These are phyloP conservation scores for Diaperis boleti DNA, from an alignment of 2,888 invertebrate species.

Conservation along the genomic window DNA sequence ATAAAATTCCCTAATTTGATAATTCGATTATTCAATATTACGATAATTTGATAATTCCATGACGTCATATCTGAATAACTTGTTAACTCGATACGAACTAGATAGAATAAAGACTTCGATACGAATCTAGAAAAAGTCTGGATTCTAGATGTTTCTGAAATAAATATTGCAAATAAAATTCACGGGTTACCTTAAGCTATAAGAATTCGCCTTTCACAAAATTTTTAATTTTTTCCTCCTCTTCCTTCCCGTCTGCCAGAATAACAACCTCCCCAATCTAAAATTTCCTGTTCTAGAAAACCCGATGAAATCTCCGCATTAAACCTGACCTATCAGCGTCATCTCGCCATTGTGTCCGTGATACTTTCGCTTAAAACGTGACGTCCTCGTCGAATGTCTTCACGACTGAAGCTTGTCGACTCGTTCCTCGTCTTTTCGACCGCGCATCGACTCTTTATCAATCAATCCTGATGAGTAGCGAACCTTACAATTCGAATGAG, in stretches of 20 bases:
- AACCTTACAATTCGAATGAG: conserved; percentile 24
- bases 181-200: too few relatives aligned
- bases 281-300: conserved; percentile 26
- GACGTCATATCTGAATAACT: too few relatives aligned
- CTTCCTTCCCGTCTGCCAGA: conserved; percentile 16
- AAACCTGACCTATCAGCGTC: conserved; percentile 37
- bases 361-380: conserved; percentile 33
- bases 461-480: conserved; percentile 36
- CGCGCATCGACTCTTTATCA: conserved; percentile 35
- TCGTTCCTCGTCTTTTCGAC: conserved; percentile 29
- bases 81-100: too few relatives aligned
- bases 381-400: conserved; percentile 30
- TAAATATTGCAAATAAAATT: too few relatives aligned
- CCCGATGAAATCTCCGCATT: conserved; percentile 30
- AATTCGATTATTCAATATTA: too few relatives aligned
- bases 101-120: too few relatives aligned
- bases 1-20: too few relatives aligned
- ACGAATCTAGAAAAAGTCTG: too few relatives aligned
- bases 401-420: conserved; percentile 23
- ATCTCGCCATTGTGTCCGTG: conserved; percentile 31
- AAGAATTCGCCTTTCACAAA: too few relatives aligned
- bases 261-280: conserved; percentile 26
- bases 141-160: too few relatives aligned
- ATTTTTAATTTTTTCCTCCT: conserved; percentile 24
- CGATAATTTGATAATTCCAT: too few relatives aligned